These are phyloP conservation scores for Pipistrellus pygmaeus DNA, from an alignment of 2,797 vertebrate species.

Conservation along the genomic window DNA sequence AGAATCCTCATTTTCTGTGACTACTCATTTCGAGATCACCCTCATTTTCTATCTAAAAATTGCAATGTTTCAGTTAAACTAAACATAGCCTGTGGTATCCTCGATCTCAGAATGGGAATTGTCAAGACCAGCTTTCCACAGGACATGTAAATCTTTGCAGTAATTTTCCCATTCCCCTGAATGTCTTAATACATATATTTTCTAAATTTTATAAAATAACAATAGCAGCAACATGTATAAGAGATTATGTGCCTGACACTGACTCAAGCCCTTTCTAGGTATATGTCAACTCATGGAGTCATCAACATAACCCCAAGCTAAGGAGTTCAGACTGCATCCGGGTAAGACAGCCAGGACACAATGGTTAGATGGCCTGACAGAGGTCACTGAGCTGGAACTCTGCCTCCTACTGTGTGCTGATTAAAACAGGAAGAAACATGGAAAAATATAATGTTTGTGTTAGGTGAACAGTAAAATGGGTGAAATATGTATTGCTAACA, in stretches of 20 bases:
- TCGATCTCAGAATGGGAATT: not conserved
- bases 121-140: not conserved
- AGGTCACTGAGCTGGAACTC: not conserved
- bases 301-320: not conserved
- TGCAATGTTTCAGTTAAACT: not conserved
- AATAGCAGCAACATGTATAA: not conserved
- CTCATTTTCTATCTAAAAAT: not conserved
- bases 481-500: not conserved
- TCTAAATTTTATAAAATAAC: not conserved
- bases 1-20: not conserved
- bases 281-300: not conserved
- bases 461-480: slow-evolving; percentile 13
- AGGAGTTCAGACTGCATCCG: not conserved
- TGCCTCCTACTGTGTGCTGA: not conserved
- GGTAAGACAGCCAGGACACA: not conserved
- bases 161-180: not conserved
- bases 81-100: not conserved
- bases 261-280: not conserved
- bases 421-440: not conserved
- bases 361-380: not conserved
- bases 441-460: not conserved
- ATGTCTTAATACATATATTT: not conserved
- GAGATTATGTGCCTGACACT: not conserved
- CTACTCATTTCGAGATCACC: not conserved
- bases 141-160: not conserved